Base-by-base conservation (phyloP, 1,140 invertebrate genomes). In the Tetraneura akinire region DNA sequence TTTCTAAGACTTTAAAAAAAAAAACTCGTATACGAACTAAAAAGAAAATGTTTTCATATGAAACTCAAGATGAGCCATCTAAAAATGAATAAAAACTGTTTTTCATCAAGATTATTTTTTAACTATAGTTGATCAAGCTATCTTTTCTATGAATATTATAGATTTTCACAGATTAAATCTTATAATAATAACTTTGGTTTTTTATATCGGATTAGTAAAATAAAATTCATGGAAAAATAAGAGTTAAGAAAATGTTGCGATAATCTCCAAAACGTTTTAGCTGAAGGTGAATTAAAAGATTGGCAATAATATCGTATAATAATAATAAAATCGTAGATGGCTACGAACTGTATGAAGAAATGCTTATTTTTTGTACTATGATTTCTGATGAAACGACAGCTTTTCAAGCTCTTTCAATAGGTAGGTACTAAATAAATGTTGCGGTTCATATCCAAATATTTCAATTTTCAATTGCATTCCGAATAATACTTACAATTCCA, bases 101-200 rank as follows among this genome's bases (percentile, higher is more conserved):
- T 45, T 37, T 45, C 42, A 47, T 45, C 66, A 70, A 47, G 8
- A 47, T 45, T 70, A 47, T 70, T 70, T 70, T 70, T 42, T 42
- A 70, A 70, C 26, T 45, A 70, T 45, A n/a, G n/a, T n/a, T n/a
- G n/a, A n/a, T n/a, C n/a, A n/a, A n/a, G n/a, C n/a, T n/a, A n/a
- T n/a, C n/a, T 47, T 10, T 70, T 47, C 42, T 42, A 42, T 42
- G 42, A 42, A 42, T 42, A 42, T 42, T 4, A n/a, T n/a, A 55
- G 29, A 45, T 62, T 66, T 55, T 80, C 66, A 37, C 80, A 80
- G 26, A 29, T 49, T 49, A 71, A 78, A 26, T 66, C 64, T 11
- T 60, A 47, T 18, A 78, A 81, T 53, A 37, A 78, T 18, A 70
- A 64, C 51, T 81, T 81, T 80, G 81, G 49, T 23, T 80, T n/a